Evolutionary conservation across 1,140 invertebrate genomes (phyloP).

Genomic region (Sarcophaga bullata): DNA sequence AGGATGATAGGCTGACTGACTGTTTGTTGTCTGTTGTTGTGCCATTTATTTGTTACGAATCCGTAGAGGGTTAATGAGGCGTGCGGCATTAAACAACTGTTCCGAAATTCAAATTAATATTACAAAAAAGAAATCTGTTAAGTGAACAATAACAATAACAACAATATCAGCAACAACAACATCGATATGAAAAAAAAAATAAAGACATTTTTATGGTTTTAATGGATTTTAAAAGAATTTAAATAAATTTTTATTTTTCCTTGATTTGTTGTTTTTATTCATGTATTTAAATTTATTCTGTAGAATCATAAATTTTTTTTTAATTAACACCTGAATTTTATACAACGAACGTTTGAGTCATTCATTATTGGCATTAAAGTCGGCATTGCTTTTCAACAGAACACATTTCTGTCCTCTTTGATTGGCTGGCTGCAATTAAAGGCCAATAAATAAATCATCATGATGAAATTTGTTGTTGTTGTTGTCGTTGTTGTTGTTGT

Average conservation of each 20-base stretch:
- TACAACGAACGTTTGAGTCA: too few species aligned
- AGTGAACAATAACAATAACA: neutral
- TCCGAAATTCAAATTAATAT: neutral
- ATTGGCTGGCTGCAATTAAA: too few species aligned
- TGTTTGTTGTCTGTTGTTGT: neutral
- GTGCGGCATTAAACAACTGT: neutral
- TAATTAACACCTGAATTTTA: conserved; percentile 5
- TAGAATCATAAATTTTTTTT: neutral
- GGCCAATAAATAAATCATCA: too few species aligned
- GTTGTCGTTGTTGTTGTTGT: too few species aligned
- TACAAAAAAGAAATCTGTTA: neutral
- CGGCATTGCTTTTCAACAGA: too few species aligned
- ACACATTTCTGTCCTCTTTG: too few species aligned
- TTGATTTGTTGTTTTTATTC: neutral
- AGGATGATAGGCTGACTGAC: neutral
- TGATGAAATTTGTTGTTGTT: too few species aligned
- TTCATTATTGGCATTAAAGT: too few species aligned
- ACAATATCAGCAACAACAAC: neutral
- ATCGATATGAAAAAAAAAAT: neutral
- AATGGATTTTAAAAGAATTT: conserved; percentile 13
- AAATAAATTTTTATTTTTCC: neutral
- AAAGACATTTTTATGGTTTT: conserved; percentile 16
- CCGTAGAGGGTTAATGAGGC: conserved; percentile 32
- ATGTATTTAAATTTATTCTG: neutral
- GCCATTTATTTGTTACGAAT: neutral